Percentiles rank a stretch among this genome's conserved stretches.
These are phyloP conservation scores for Ranitomeya variabilis DNA, from an alignment of 2,113 vertebrate species.

Conservation along the genomic window DNA sequence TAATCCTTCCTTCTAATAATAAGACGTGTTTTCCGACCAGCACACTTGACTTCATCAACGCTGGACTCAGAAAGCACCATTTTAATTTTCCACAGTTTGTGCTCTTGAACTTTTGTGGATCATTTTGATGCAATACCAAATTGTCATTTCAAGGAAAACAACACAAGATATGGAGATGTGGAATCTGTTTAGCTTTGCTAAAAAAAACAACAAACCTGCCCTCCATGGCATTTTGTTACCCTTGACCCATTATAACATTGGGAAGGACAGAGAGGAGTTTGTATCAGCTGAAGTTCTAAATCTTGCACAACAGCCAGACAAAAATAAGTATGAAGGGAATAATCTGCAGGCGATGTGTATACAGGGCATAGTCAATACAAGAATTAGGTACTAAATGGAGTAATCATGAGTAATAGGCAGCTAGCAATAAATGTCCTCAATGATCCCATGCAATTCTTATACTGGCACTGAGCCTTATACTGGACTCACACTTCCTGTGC, in stretches of 20 bases:
- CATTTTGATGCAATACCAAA: constrained; percentile 16
- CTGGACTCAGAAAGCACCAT: constrained; percentile 48
- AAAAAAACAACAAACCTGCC: neutral
- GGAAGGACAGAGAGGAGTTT: constrained; percentile 24
- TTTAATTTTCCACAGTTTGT: constrained; percentile 41
- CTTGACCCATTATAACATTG: constrained; percentile 29
- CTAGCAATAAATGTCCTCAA: too few relatives aligned
- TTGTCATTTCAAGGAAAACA: constrained; percentile 39
- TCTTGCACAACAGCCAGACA: neutral
- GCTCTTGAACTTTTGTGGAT: constrained; percentile 52
- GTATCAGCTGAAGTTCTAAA: neutral
- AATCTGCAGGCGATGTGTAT: neutral
- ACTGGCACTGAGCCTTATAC: too few relatives aligned
- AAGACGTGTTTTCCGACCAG: constrained; percentile 23
- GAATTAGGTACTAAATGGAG: too few relatives aligned
- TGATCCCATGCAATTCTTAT: too few relatives aligned
- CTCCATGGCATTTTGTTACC: constrained; percentile 1
- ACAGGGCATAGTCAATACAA: neutral
- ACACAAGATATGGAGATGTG: neutral
- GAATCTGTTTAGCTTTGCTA: neutral
- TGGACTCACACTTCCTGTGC: too few relatives aligned
- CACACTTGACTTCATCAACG: constrained; percentile 38
- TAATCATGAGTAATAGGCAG: too few relatives aligned
- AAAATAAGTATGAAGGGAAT: neutral
- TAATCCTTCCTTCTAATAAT: neutral